Base-by-base conservation (phyloP, 2,888 invertebrate genomes). In the Mimachlamys varia region DNA sequence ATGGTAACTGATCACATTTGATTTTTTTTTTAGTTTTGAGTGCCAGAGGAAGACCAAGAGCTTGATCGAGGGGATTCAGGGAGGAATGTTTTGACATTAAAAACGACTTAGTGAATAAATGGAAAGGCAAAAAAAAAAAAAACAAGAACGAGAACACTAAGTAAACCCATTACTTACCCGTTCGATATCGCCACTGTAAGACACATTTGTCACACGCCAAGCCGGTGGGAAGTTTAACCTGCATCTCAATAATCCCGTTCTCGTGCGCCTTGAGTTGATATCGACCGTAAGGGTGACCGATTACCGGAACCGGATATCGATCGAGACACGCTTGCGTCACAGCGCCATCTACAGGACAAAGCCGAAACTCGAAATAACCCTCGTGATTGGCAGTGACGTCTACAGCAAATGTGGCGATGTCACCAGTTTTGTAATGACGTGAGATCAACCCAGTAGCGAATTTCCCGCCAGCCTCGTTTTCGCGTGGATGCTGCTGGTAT, bases 281-380 rank as follows among this genome's bases (percentile, higher is more conserved):
- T 17, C 90, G 49, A 1, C 90, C 90, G 53, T 90, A 88, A 13
- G 87, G 49, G 17, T 50, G 89, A 17, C 90, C 90, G 33, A 90
- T 62, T 0, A 90, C 89, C 37, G 87, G 87, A 37, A 90, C 37
- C 7, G 90, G 88, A 38, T 90, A 53, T 12, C 38, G 50, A 37
- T 93, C 92, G 19, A 93, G 90, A 88, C 93, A 93, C 7, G 88
- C 89, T 44, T 93, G 92, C 17, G 91, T 92, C 44, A 92, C 92
- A 55, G 33, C 37, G 19, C 33, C 37, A 53, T 89, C 55, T n/a
- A 33, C 19, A 27, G 89, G 89, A 53, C 89, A 89, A 17, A 89
- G 19, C 50, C 55, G 89, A 33, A 53, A 89, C 33, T 89, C 89
- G 53, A 89, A 53, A 55, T 53, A 89, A 15, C 89, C 89, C 55